Evolutionary conservation across 2,113 vertebrate species (phyloP), one percentile per base, ranked within the genome.

Genomic region (Laticauda colubrina): DNA sequence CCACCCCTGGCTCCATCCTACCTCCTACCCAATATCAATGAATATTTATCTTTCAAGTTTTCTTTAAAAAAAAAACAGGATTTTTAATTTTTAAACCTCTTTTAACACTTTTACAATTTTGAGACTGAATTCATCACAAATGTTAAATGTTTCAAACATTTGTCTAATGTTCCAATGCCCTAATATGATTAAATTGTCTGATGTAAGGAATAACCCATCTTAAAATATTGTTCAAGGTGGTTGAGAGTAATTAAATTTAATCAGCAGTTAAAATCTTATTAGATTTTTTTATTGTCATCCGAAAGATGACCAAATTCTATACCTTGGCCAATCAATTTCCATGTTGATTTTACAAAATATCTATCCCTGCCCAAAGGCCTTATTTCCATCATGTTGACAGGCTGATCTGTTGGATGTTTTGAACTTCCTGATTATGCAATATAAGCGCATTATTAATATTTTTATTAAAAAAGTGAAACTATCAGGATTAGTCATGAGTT

Each of bases 241-340:
- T 92, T 91, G 51, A 59, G 43, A 92, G 18, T 85, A 87, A 91
- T n/a, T 34, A 5, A 85, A 93, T 92, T 69, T 18, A 29, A 59
- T 7, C 4, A 86, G 20, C 53, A 39, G 87, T 43, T 91, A 91
- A 93, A 92, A 89, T 57, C 56, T 90, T 0, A 0, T 89, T 90
- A 51, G 93, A 89, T 23, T 5, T 56, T 56, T 51, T 89, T 12
- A 90, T 34, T 5, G 88, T 0, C 20, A 43, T 86, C 43, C 1
- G 88, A 69, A 89, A 2, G 21, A 56, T 11, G 1, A 12, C 51
- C 43, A 69, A 92, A 1, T 43, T 90, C 56, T 87, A 55, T 90
- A 23, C 20, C 20, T 90, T 89, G 43, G 0, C n/a, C 90, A 2
- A 9, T 92, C 20, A 56, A 88, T 92, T 85, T 93, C 61, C 64